A percentile compares a stretch with the other conserved stretches of the same genome.
phyloP scores from a whole-genome alignment of 2,797 vertebrate species.

The Heliangelus exortis region DNA sequence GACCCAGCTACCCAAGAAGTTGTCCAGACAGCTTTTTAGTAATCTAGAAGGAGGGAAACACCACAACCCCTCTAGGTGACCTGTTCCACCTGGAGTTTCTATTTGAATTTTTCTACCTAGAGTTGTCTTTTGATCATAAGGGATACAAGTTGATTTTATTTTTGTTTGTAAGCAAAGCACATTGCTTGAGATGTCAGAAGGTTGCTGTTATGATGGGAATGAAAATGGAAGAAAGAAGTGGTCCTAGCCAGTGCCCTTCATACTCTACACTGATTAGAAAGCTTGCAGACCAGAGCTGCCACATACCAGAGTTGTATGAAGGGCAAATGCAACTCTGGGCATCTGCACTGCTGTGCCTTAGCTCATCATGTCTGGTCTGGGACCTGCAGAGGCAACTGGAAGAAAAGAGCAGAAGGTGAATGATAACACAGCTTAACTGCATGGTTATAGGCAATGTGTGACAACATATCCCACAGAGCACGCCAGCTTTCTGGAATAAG shows the following conservation, averaged over 20 bases:
- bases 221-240: not conserved
- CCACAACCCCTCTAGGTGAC: not conserved
- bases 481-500: not conserved
- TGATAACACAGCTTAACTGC: not conserved
- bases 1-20: not conserved
- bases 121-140: not conserved
- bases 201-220: not conserved
- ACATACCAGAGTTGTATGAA: not conserved
- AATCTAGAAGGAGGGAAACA: not conserved
- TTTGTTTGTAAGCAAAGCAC: not conserved
- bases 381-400: not conserved
- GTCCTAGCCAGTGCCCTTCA: not conserved
- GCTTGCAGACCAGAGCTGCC: not conserved
- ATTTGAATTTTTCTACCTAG: not conserved
- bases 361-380: not conserved
- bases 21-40: not conserved
- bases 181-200: not conserved
- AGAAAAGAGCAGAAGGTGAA: not conserved
- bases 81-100: not conserved
- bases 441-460: not conserved
- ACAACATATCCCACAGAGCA: not conserved
- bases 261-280: not conserved
- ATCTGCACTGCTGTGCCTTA: not conserved
- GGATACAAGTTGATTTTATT: not conserved
- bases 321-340: rapidly evolving